Evolutionary conservation across 2,888 invertebrate genomes (phyloP).

Genomic region (Melinopterus prodromus): DNA sequence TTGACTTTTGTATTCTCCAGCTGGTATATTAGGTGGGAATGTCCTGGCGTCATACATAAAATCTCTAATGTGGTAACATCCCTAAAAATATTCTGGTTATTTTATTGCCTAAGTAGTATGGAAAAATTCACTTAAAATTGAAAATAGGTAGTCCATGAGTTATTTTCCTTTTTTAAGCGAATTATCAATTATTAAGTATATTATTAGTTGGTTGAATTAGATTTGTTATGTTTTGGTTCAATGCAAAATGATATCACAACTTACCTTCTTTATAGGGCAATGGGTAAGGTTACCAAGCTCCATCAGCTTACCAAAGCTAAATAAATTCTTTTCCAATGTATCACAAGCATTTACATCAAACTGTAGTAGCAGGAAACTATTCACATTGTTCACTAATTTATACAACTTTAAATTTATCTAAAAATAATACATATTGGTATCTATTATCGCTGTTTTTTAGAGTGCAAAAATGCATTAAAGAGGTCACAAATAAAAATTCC

Average conservation of each 20-base stretch:
- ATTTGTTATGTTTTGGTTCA: too few relatives aligned
- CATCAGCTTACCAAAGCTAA: background rate
- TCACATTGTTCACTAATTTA: too few relatives aligned
- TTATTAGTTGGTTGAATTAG: too few relatives aligned
- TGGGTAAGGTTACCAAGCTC: background rate
- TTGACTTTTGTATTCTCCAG: background rate
- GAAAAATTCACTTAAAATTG: background rate
- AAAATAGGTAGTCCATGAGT: background rate
- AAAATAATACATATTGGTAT: too few relatives aligned
- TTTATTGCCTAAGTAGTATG: background rate
- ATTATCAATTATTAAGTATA: too few relatives aligned
- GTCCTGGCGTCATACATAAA: background rate
- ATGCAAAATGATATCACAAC: background rate
- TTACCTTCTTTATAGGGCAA: background rate
- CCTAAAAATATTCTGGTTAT: background rate
- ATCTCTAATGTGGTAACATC: background rate
- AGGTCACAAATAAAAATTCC: too few relatives aligned
- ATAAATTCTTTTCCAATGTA: background rate
- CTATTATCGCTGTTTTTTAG: too few relatives aligned
- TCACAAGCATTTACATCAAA: background rate
- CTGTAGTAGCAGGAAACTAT: too few relatives aligned
- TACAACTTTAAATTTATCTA: too few relatives aligned
- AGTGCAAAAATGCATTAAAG: too few relatives aligned
- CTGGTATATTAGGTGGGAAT: background rate
- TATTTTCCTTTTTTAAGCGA: too few relatives aligned